These are phyloP conservation scores for Loxodonta africana DNA, from an alignment of 2,113 vertebrate species.

Conservation along the genomic window DNA sequence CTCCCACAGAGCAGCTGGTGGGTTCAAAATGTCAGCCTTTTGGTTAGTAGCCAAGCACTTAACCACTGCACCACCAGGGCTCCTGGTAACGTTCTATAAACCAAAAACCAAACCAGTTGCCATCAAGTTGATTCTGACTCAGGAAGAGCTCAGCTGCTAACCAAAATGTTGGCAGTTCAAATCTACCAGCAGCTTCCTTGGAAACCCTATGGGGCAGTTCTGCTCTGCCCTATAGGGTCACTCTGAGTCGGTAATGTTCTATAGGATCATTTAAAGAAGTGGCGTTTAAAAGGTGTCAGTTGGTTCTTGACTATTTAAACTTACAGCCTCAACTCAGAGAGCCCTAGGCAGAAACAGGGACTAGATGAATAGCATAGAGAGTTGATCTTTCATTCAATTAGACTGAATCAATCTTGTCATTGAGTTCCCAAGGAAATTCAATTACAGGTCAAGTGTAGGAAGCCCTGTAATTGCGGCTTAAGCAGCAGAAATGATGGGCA, in stretches of 20 bases:
- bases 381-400: conserved; percentile 81
- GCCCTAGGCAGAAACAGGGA: conserved; percentile 53
- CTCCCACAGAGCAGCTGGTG: not conserved
- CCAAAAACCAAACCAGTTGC: no score
- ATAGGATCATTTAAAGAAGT: not conserved
- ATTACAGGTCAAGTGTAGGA: conserved; percentile 81
- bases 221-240: no score
- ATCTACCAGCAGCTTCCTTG: no score
- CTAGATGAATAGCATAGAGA: conserved; percentile 53
- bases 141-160: no score
- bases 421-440: conserved; percentile 82
- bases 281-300: not conserved
- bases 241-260: not conserved
- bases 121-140: no score
- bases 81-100: not conserved
- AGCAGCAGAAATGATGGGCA: conserved; percentile 75
- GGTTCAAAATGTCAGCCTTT: not conserved
- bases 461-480: conserved; percentile 75
- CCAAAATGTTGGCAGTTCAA: no score
- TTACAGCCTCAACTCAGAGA: not conserved
- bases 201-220: no score
- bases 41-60: not conserved
- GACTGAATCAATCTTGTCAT: conserved; percentile 83
- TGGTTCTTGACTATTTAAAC: conserved; percentile 38
- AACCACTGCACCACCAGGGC: not conserved